Base-by-base conservation (phyloP, 1,140 invertebrate genomes). In the Dinoponera quadriceps region DNA sequence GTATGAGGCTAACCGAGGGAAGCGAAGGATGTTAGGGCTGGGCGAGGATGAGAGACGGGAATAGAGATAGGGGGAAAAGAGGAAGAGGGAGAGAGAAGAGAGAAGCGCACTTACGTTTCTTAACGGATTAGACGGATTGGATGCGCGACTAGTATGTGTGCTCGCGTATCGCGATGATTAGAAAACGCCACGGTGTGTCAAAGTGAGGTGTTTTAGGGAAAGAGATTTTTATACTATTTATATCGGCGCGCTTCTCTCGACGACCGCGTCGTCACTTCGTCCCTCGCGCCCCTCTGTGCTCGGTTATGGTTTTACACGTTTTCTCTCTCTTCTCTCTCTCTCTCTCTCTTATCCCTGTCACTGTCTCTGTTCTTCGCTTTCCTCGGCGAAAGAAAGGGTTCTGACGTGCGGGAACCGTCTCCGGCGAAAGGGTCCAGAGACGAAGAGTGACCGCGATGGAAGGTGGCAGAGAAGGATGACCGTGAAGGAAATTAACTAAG, bases 401-500 rank as follows among this genome's bases (percentile, higher is more conserved):
- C 65, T 27, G 75, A 80, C 65, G 51, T 80, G 22, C 38, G 13
- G 16, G 63, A 54, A 44, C 38, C 25, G 63, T 55, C 65, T 69
- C 20, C 59, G 29, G 48, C 59, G 63, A 83, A 66, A 38, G 75
- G 38, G 80, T 44, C 38, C 38, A 63, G 51, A 57, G 54, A 74
- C 60, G 25, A 44, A 29, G 62, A 66, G 51, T 68, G 51, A 71
- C 65, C 60, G 82, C 18, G 59, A 80, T 71, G 57, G 78, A 66
- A 85, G 60, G 48, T 71, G 57, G 44, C 22, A 14, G 14, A 66
- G 33, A 51, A 22, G 33, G 62, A 75, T 54, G 57, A 55, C 38
- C 44, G 7, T 18, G 68, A 81, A 90, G 85, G 88, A 92, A 91
- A 92, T 93, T 93, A 92, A 88, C 90, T 88, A 90, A 90, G 88